A percentile compares a stretch with the other conserved stretches of the same genome.
Conservation (phyloP, 2,797 vertebrate genomes). For the Triplophysa yarkandensis region DNA sequence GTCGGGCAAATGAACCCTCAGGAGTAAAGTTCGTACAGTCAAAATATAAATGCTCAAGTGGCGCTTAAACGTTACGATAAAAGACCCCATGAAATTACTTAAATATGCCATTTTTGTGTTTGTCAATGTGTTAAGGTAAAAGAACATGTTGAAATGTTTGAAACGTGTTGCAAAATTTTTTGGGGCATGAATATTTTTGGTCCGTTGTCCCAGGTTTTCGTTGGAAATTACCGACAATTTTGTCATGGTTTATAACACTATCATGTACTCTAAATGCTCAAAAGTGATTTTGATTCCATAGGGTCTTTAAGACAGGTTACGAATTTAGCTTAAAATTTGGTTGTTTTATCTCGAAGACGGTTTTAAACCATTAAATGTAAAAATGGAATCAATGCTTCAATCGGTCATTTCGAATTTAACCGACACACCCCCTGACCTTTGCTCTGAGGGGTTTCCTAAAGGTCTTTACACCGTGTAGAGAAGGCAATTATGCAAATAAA, state of each 20-base stretch:
- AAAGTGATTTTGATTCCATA: background rate
- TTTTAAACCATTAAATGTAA: no score
- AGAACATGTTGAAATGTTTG: background rate
- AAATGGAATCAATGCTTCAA: no score
- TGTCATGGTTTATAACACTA: no score
- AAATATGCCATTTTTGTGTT: background rate
- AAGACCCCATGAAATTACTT: background rate
- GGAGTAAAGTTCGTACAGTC: conserved; percentile 72
- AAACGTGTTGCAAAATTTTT: background rate
- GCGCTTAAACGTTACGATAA: background rate
- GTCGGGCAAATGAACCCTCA: conserved; percentile 78
- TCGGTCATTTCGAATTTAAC: no score
- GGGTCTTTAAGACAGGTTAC: background rate
- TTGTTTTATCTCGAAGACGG: background rate
- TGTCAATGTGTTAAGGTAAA: background rate
- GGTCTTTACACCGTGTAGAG: conserved; percentile 92
- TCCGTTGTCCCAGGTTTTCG: background rate
- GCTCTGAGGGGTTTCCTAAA: conserved; percentile 88
- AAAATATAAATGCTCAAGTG: background rate
- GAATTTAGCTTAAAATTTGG: background rate
- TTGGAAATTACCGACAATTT: no score
- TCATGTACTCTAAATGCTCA: no score
- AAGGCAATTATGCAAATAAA: conserved; percentile 99
- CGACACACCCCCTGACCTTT: conserved; percentile 68
- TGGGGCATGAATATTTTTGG: background rate